Conservation (phyloP, 2,888 invertebrate genomes). For the Trissonchulus latispiculum region DNA sequence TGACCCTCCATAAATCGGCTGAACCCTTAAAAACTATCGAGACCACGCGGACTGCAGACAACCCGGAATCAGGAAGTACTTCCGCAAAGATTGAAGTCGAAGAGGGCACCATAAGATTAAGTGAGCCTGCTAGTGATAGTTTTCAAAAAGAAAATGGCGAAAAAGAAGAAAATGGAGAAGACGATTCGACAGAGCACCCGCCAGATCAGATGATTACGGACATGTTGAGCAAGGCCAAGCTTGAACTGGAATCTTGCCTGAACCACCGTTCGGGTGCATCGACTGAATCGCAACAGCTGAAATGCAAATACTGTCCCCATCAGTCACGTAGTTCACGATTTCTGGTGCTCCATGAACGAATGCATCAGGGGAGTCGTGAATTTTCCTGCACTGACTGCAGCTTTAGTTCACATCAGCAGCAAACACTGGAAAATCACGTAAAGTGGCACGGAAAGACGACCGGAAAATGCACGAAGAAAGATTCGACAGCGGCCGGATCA, state of each 20-base stretch:
- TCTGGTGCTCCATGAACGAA: neutral
- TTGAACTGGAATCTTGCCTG: neutral
- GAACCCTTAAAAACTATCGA: too few relatives aligned
- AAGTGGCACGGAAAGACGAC: neutral
- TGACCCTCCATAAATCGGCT: neutral
- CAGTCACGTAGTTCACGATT: neutral
- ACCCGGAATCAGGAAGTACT: too few relatives aligned
- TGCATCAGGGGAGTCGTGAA: neutral
- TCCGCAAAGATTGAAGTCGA: too few relatives aligned
- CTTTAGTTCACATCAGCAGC: neutral
- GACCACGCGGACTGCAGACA: too few relatives aligned
- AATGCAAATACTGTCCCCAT: neutral
- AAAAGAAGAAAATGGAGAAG: too few relatives aligned
- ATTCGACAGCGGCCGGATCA: neutral
- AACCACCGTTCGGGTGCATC: too few relatives aligned
- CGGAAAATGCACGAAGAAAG: neutral
- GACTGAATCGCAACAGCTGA: too few relatives aligned
- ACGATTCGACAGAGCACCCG: neutral
- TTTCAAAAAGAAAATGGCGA: too few relatives aligned
- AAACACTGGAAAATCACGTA: neutral
- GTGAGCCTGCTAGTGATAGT: neutral
- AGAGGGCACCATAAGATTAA: too few relatives aligned
- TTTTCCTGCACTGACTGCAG: neutral
- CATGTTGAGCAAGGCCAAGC: neutral
- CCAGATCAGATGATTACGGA: neutral